These are phyloP conservation scores for Philaenus spumarius DNA, from an alignment of 1,140 invertebrate species.

Conservation along the genomic window DNA sequence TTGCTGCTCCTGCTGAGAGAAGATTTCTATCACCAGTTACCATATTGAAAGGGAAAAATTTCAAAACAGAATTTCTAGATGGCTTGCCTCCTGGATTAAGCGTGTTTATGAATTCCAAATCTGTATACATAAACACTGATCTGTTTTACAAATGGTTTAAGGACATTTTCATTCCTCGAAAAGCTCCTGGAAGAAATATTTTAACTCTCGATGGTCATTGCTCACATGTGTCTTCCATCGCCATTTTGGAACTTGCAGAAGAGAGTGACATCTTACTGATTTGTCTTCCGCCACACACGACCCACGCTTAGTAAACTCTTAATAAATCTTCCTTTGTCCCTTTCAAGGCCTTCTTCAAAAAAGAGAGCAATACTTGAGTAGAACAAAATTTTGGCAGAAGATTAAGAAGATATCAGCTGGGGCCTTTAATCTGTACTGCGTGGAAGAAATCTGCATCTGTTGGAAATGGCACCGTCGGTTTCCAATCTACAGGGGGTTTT, in stretches of 20 bases:
- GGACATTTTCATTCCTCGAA: no score
- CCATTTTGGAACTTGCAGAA: conserved; percentile 28
- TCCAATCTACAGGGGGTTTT: conserved; percentile 28
- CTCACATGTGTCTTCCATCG: conserved; percentile 32
- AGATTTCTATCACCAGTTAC: conserved; percentile 32
- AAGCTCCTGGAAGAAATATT: conserved; percentile 35
- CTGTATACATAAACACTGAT: conserved; percentile 9
- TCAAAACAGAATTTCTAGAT: conserved; percentile 36
- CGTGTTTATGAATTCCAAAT: conserved; percentile 35
- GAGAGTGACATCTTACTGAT: conserved; percentile 37
- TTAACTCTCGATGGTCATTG: conserved; percentile 39
- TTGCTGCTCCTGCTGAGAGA: no score
- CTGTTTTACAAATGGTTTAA: conserved; percentile 5
- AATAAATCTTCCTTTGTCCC: conserved; percentile 34
- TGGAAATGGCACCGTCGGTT: conserved; percentile 22
- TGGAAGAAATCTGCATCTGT: no score
- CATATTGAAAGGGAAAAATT: conserved; percentile 36
- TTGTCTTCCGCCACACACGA: conserved; percentile 38
- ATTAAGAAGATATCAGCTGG: conserved; percentile 23
- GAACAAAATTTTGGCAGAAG: conserved; percentile 19
- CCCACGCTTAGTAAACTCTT: conserved; percentile 37
- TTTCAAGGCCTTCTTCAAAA: no score
- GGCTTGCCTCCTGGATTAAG: conserved; percentile 34
- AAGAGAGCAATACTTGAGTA: conserved; percentile 19
- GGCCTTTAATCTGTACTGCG: conserved; percentile 24